Base-by-base conservation (phyloP, 2,888 invertebrate genomes). In the Phrixothrix hirtus region DNA sequence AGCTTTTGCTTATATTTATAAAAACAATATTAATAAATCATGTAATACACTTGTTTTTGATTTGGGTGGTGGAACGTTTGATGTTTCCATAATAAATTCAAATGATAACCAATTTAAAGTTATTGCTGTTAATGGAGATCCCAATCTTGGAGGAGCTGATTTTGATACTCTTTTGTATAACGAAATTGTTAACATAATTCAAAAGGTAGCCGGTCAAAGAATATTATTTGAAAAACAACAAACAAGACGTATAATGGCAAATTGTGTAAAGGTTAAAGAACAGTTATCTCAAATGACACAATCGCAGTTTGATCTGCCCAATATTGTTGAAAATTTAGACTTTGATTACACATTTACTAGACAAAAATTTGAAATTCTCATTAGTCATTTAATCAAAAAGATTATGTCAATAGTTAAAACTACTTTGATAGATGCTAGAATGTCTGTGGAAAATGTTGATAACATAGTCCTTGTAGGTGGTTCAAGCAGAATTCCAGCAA, bases 61-160 rank as follows among this genome's bases (percentile, higher is more conserved):
- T 38, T 51, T 59, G 9, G 59, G 57, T 2, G 57, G 57, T 32
- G 59, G 57, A 4, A 59, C 59, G 13, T 49, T 57, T 27, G 57
- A 59, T 29, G 57, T 59, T 14, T 57, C 56, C 2, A 52, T 59
- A 16, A 35, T 57, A 4, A 26, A 42, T 9, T 32, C 41, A 6
- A 27, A 47, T 6, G 31, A 36, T 10, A 48, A 46, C 11, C 32
- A 41, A 10, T 42, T 55, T 41, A 45, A 31, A 10, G 55, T 57
- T 12, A 31, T 56, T n/a, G 44, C 54, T 6, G 54, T 53, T 13
- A 42, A 45, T 27, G 56, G 56, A 7, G 51, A 54, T 34, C 41
- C 47, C 7, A 39, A 57, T 45, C 38, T 58, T 13, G 58, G 58
- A 10, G 58, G 58, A 3, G 55, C 55, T 26, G 55, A 58, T 37